Base-by-base conservation (phyloP, 2,113 vertebrate species). In the Marmota monax region DNA sequence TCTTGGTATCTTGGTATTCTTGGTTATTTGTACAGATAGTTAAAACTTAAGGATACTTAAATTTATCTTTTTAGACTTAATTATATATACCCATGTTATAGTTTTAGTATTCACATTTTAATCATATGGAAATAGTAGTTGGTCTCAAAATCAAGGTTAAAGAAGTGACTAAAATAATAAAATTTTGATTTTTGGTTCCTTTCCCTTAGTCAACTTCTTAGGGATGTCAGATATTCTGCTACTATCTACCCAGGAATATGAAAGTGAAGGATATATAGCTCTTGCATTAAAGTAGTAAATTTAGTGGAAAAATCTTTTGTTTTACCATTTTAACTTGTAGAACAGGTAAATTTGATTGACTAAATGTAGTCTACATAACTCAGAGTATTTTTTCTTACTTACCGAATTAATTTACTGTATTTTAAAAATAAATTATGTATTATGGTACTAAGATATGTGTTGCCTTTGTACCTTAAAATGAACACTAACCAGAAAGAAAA, bases 31-130 rank as follows among this genome's bases (percentile, higher is more conserved):
- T 63, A 53, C 37, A 92, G 65, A 78, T 18, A 73, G 8, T 80
- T 83, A 76, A 82, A 80, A 67, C 69, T 86, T 89, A 12, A 63
- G 2, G 65, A 27, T 76, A n/a, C 0, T 84, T 17, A 73, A 16
- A 39, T 76, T 78, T 85, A 83, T 8, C 32, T 65, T 69, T 92
- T 70, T 65, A 56, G 73, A 13, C 58, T 88, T 92, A 80, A 65
- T 65, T 80, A 70, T 72, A 25, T 72, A n/a, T 34, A 63, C 7
- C 34, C 3, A 0, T 42, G 2, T 17, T 48, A 90, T n/a, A 72
- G 48, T 90, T 92, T 79, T 73, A 89, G 4, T 67, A 87, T 6
- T 93, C 7, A 45, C 69, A 29, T 92, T 88, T 53, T 89, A 92
- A 58, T 42, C 67, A 3, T 84, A 34, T 82, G 51, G 45, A 86